phyloP scores from a whole-genome alignment of 2,888 invertebrate species.

The Zaprionus obscuricornis region DNA sequence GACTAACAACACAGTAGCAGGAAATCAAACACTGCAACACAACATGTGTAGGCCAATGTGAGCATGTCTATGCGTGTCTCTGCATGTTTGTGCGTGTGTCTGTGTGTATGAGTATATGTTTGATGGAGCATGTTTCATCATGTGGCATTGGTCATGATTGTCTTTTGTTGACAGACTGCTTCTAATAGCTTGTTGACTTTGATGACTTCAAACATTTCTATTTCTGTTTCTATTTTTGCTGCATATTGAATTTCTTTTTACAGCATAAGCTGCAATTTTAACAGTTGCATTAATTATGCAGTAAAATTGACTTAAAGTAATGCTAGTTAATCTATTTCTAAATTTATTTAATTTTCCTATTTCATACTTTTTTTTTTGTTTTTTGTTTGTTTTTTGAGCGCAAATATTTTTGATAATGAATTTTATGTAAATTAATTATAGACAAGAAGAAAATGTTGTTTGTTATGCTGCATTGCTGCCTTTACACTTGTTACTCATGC shows the following conservation, averaged over 20 bases:
- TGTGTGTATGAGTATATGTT: constrained; percentile 2
- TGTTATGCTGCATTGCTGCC: no score
- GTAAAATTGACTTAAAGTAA: no score
- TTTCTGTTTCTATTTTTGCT: no score
- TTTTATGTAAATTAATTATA: no score
- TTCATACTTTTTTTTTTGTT: no score
- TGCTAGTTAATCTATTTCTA: no score
- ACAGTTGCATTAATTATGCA: neutral
- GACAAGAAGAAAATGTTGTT: neutral
- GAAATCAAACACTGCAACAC: constrained; percentile 6
- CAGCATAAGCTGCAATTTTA: constrained; percentile 32
- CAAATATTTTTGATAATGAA: no score
- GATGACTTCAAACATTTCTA: constrained; percentile 36
- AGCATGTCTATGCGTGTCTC: constrained; percentile 1
- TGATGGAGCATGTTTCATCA: constrained; percentile 50
- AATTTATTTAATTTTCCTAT: no score
- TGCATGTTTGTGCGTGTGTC: neutral
- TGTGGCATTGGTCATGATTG: constrained; percentile 58
- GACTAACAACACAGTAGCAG: neutral
- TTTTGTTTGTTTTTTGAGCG: no score
- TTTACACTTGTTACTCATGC: no score
- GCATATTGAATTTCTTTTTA: no score
- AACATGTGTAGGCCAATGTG: neutral
- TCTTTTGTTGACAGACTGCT: constrained; percentile 39
- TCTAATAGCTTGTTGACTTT: constrained; percentile 60